phyloP scores from a whole-genome alignment of 2,888 invertebrate species.

The Lasioglossum oenotherae region DNA sequence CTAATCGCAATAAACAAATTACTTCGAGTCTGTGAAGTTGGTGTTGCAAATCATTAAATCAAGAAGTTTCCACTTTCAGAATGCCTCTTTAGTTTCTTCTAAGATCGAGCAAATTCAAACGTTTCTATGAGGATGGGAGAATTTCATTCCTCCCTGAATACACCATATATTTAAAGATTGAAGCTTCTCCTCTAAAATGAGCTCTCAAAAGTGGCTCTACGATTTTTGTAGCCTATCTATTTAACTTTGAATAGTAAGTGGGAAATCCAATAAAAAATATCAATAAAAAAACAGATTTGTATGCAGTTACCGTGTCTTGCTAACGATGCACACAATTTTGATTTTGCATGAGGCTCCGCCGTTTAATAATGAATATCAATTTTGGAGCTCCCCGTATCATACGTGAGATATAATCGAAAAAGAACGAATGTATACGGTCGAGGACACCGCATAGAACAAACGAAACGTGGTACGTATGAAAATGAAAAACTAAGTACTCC shows the following conservation, averaged over 20 bases:
- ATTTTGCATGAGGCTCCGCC: neutral
- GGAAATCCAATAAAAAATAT: neutral
- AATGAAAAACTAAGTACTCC: constrained; percentile 42
- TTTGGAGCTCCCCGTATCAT: neutral
- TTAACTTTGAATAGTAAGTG: too few species aligned
- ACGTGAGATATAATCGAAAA: neutral
- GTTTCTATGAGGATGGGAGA: too few species aligned
- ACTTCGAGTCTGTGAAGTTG: too few species aligned
- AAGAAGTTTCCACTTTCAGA: too few species aligned
- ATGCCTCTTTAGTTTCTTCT: too few species aligned
- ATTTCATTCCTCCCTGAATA: too few species aligned
- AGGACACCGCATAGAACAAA: constrained; percentile 5
- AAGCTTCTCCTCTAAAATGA: too few species aligned
- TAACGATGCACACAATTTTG: neutral
- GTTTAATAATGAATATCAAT: neutral
- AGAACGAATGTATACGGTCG: neutral
- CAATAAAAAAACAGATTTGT: neutral
- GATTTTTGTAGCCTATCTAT: too few species aligned
- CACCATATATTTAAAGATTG: too few species aligned
- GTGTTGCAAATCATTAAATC: neutral
- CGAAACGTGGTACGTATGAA: neutral
- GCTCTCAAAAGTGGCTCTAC: too few species aligned
- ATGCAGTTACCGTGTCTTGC: neutral
- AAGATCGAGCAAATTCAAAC: too few species aligned
- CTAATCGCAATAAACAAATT: neutral